These are phyloP conservation scores for Spodoptera littoralis DNA, from an alignment of 2,888 invertebrate genomes.

Conservation along the genomic window DNA sequence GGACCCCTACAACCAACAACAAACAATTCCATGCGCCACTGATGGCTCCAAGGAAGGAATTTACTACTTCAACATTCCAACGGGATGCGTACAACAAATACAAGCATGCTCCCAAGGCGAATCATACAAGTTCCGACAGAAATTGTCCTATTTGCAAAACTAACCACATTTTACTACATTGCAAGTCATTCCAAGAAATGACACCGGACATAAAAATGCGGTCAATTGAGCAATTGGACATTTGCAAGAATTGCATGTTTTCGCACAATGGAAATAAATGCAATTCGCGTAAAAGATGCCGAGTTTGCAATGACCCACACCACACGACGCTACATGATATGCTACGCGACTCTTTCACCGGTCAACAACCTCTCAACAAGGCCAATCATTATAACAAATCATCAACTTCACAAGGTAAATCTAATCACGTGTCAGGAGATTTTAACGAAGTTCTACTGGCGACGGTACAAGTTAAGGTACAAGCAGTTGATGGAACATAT, in stretches of 20 bases:
- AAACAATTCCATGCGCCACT: not conserved
- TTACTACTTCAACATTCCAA: not conserved
- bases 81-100: not conserved
- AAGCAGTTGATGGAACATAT: not conserved
- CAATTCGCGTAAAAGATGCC: not conserved
- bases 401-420: too few species aligned
- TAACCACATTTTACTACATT: not conserved
- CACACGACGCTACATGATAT: not conserved
- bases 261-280: not conserved
- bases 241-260: not conserved
- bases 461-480: not conserved
- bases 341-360: not conserved
- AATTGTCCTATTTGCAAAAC: slow-evolving; percentile 1
- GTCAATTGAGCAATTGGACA: not conserved
- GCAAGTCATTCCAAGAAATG: not conserved
- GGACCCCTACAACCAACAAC: not conserved
- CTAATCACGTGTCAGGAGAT: not conserved
- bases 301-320: not conserved
- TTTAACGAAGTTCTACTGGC: not conserved
- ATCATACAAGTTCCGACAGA: not conserved
- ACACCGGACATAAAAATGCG: too few species aligned
- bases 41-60: not conserved
- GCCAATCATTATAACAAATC: too few species aligned
- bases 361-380: too few species aligned
- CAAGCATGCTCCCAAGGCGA: not conserved